Evolutionary conservation across 2,888 invertebrate species (phyloP).

Genomic region (Drosophila affinis): DNA sequence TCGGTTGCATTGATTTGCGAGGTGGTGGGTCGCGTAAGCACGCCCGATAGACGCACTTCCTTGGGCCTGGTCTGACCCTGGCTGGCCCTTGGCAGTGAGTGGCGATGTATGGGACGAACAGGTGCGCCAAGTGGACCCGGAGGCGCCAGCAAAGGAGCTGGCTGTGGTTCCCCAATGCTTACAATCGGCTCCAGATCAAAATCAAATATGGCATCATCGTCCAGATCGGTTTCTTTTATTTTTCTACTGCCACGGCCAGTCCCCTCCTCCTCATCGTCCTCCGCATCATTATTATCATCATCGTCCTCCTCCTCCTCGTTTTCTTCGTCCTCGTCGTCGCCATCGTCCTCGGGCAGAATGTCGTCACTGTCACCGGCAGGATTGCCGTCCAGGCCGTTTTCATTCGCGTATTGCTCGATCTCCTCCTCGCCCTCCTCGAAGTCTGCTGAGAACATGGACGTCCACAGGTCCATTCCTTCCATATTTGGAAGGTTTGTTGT

Average conservation of each 20-base stretch:
- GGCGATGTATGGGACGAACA: constrained; percentile 47
- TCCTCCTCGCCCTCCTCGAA: constrained; percentile 60
- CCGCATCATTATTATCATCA: background rate
- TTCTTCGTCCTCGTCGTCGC: constrained; percentile 39
- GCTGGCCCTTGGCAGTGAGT: constrained; percentile 34
- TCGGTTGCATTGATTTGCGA: constrained; percentile 74
- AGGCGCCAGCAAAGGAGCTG: constrained; percentile 30
- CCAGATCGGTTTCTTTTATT: constrained; percentile 54
- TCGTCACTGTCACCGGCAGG: constrained; percentile 47
- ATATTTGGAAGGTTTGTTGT: constrained; percentile 55
- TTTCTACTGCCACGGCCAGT: constrained; percentile 15
- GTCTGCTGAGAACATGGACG: constrained; percentile 78
- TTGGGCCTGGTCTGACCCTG: background rate
- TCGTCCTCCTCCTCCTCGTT: constrained; percentile 46
- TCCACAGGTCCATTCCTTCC: constrained; percentile 80
- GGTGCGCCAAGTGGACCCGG: constrained; percentile 35
- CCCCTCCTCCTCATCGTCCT: constrained; percentile 18
- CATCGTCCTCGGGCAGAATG: constrained; percentile 51
- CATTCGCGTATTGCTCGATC: constrained; percentile 35
- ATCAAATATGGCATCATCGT: constrained; percentile 79
- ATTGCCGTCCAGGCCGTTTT: constrained; percentile 22
- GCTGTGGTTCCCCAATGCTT: constrained; percentile 46
- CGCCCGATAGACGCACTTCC: constrained; percentile 1
- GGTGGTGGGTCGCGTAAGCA: constrained; percentile 51
- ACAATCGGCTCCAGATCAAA: constrained; percentile 69